Evolutionary conservation across 92 coral and sea anemone genomes (phyloP), one percentile per base, ranked within the genome.

Genomic region (Palythoa caribaeorum): DNA sequence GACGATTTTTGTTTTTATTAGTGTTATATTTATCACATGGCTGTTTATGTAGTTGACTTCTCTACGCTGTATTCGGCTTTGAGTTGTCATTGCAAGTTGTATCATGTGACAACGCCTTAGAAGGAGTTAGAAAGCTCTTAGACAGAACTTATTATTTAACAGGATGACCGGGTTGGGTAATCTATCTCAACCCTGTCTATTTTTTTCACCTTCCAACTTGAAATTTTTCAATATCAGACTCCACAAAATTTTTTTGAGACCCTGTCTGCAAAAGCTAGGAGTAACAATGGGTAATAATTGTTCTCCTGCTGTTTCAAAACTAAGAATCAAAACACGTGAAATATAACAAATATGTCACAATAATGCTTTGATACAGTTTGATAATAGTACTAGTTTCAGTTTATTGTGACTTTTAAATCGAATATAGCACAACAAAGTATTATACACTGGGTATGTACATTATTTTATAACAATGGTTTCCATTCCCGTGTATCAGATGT

Each of bases 51-150:
- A 70, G 40, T 21, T 36, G 47, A 70, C 44, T 70, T 70, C 74
- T 70, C 74, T 0, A 70, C 16, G 74, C 73, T 1, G 40, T 40
- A 44, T 69, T 69, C 21, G 36, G 70, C 70, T 2, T 63, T 63
- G 16, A 63, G 70, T 63, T 69, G 38, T 69, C 73, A 10, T 69
- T 69, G 40, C 74, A 35, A 70, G 74, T 70, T 70, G 74, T 28
- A 36, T 70, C 40, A 14, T 70, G 40, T 70, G 2, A 36, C 40
- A 70, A 21, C 40, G 74, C 40, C 40, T 70, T 35, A 70, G 74
- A 70, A 63, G 28, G 28, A 28, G 28, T 28, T 28, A 28, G 28
- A 28, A 0, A 28, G 28, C 28, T 28, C 28, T 28, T 28, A 28
- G 28, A 28, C 28, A 28, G 28, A 28, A 28, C 28, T 28, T 28